Evolutionary conservation across 1,140 invertebrate species (phyloP).

Genomic region (Eulimnadia texana): DNA sequence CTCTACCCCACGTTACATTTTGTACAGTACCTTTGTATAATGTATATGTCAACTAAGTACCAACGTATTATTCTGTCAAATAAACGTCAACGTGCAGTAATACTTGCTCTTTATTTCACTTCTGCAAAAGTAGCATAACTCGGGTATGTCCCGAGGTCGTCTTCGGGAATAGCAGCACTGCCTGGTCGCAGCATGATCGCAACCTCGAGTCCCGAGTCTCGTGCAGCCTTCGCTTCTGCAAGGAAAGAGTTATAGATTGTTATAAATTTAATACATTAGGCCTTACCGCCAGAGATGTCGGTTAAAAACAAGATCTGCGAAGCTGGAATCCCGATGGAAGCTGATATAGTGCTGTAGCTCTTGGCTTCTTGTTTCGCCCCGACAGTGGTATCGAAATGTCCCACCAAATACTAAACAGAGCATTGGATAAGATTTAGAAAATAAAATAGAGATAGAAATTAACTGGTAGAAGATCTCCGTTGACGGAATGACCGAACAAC

Average conservation of each 20-base stretch:
- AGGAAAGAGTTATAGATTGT: constrained; percentile 20
- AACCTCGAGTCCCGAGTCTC: constrained; percentile 47
- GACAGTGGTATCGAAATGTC: constrained; percentile 72
- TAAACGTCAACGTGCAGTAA: background rate
- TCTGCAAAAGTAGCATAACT: constrained; percentile 39
- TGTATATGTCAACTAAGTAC: background rate
- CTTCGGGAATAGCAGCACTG: constrained; percentile 47
- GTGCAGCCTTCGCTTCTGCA: constrained; percentile 66
- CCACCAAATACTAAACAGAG: constrained; percentile 57
- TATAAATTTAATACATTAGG: background rate
- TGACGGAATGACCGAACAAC: constrained; percentile 56
- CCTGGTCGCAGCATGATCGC: constrained; percentile 58
- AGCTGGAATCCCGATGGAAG: constrained; percentile 42
- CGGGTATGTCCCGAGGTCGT: constrained; percentile 40
- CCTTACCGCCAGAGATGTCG: constrained; percentile 62
- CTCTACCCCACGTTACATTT: background rate
- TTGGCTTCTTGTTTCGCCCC: constrained; percentile 56
- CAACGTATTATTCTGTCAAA: background rate
- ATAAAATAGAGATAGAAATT: too few species aligned
- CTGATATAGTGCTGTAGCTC: constrained; percentile 61
- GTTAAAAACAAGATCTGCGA: constrained; percentile 68
- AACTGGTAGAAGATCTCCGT: constrained; percentile 59
- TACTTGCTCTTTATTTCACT: background rate
- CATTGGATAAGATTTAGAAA: too few species aligned
- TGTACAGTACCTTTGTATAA: background rate